Evolutionary conservation across 2,113 vertebrate species (phyloP), one percentile per base, ranked within the genome.

Genomic region (Cynoglossus semilaevis): DNA sequence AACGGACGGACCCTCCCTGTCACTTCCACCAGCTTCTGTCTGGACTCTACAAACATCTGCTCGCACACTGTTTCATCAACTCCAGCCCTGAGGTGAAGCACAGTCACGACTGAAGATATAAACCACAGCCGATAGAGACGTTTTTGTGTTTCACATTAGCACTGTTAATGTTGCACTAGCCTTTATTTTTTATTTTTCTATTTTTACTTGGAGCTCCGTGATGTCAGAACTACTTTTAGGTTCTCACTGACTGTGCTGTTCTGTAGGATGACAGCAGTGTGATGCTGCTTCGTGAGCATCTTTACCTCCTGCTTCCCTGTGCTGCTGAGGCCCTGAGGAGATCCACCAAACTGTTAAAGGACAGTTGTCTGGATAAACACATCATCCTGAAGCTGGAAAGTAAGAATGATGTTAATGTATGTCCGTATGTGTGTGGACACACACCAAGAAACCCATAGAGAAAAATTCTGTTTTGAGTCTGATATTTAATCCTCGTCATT

Each of bases 1-100:
- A 84, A 70, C 87, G 91, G 72, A 87, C 73, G 8, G 88, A 90
- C 60, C 86, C 90, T 48, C 92, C 92, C 0, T 90, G 88, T 61
- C 91, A 92, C 70, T 90, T 93, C 72, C 91, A 91, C 75, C 89
- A 90, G 70, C 88, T 93, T 47, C 86, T 93, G 54, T 91, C 88
- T 51, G 89, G 90, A 47, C 84, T 93, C 37, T 90, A 93, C 62
- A 92, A 88, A 78, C 92, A 93, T 81, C 84, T 93, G 56, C 88
- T 93, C 7, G 89, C 89, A 10, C 90, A 92, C 74, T 93, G 91
- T 67, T 92, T 83, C 77, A 82, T 90, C 69, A 79, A 87, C 52
- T 82, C 80, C 19, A 78, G 71, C 58, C 45, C 82, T 1, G 84
- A 91, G 86, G 90, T 91, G 73, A 10, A 15, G 13, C 6, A 37